Percentiles rank a stretch among this genome's conserved stretches.
Evolutionary conservation across 2,797 vertebrate genomes (phyloP).

Genomic region (Argya squamiceps): DNA sequence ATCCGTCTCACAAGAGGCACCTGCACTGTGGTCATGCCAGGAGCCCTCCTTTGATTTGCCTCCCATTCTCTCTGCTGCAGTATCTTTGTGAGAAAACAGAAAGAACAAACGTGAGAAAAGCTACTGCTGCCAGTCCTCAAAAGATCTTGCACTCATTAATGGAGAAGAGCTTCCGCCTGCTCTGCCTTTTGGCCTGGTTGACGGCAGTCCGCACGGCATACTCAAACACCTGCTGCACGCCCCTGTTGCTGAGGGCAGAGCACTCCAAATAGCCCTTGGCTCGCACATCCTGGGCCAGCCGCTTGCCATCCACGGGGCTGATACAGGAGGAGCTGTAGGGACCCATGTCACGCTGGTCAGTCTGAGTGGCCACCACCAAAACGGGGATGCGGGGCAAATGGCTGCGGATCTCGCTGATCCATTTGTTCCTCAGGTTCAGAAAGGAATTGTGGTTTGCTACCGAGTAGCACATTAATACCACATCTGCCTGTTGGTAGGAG

Average conservation of each 20-base stretch:
- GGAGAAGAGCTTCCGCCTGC: slow-evolving; percentile 83
- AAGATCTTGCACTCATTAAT: slow-evolving; percentile 89
- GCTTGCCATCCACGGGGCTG: slow-evolving; percentile 82
- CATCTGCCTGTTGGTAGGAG: slow-evolving; percentile 94
- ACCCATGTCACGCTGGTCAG: slow-evolving; percentile 88
- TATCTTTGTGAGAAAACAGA: background rate
- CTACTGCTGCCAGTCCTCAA: background rate
- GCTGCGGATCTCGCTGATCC: slow-evolving; percentile 88
- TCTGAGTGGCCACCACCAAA: slow-evolving; percentile 93
- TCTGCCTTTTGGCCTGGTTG: slow-evolving; percentile 83
- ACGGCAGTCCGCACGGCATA: slow-evolving; percentile 89
- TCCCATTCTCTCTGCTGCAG: background rate
- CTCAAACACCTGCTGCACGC: slow-evolving; percentile 95
- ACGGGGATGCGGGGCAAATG: slow-evolving; percentile 88
- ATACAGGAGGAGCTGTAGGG: slow-evolving; percentile 82
- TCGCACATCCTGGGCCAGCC: slow-evolving; percentile 85
- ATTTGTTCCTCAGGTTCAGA: slow-evolving; percentile 86
- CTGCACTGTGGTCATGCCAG: background rate
- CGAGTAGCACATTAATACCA: slow-evolving; percentile 93
- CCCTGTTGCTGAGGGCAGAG: slow-evolving; percentile 90
- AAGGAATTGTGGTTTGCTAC: slow-evolving; percentile 92
- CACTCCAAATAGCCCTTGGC: slow-evolving; percentile 96
- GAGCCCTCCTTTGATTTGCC: background rate
- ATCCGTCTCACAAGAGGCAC: background rate
- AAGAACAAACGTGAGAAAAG: background rate